Evolutionary conservation across 2,113 vertebrate genomes (phyloP).

Genomic region (Crocuta crocuta): DNA sequence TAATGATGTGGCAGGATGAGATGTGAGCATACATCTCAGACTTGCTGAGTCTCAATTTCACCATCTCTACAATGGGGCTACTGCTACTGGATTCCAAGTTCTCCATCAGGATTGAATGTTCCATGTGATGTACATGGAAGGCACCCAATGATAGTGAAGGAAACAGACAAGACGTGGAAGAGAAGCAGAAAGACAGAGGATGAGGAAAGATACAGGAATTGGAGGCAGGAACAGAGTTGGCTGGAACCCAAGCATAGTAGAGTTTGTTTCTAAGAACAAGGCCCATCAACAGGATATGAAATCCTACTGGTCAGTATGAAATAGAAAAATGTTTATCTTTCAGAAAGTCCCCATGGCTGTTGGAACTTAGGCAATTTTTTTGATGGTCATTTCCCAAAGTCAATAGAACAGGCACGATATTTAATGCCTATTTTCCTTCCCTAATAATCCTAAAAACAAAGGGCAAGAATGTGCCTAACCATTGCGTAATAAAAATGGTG

Average conservation of each 20-base stretch:
- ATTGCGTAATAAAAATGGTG: not conserved
- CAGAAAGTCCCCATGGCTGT: not conserved
- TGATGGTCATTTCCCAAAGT: not conserved
- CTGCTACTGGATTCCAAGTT: too few relatives aligned
- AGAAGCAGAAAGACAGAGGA: not conserved
- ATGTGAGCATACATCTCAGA: accelerated
- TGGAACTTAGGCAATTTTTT: not conserved
- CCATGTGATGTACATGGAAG: not conserved
- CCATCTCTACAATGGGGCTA: not conserved
- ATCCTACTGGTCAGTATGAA: not conserved
- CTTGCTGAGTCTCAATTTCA: not conserved
- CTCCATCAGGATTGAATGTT: not conserved
- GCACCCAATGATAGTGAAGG: not conserved
- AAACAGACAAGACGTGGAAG: not conserved
- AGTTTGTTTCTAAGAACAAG: not conserved
- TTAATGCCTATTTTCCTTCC: not conserved
- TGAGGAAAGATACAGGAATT: not conserved
- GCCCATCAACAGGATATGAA: too few relatives aligned
- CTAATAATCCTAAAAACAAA: not conserved
- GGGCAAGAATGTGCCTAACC: not conserved
- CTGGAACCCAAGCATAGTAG: not conserved
- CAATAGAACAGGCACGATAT: not conserved
- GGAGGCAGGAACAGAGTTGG: not conserved
- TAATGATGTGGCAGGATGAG: not conserved
- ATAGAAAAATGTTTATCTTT: not conserved